Evolutionary conservation across 2,113 vertebrate species (phyloP).

Genomic region (Planiliza haematocheilus): DNA sequence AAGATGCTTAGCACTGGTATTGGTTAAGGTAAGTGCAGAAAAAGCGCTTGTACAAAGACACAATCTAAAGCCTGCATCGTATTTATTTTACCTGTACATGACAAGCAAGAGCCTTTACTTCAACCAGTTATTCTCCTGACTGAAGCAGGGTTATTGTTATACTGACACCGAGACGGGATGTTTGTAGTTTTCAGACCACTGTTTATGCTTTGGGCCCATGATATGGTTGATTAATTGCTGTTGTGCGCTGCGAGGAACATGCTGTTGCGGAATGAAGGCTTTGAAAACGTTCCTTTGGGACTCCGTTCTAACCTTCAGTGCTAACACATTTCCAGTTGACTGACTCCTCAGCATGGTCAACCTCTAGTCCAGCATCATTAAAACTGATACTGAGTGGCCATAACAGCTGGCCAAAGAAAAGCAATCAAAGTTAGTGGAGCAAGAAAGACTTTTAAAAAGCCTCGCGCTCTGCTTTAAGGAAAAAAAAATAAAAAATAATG

Average conservation of each 20-base stretch:
- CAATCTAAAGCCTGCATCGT: too few relatives aligned
- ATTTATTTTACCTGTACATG: too few relatives aligned
- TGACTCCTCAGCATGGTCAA: slow-evolving; percentile 40
- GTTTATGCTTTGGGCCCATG: slow-evolving; percentile 1
- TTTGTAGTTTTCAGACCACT: slow-evolving; percentile 6
- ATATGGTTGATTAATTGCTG: slow-evolving; percentile 10
- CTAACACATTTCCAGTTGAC: slow-evolving; percentile 39
- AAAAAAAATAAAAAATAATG: slow-evolving; percentile 39
- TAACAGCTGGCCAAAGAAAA: slow-evolving; percentile 69
- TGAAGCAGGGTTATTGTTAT: slow-evolving; percentile 7
- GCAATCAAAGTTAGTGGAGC: slow-evolving; percentile 77
- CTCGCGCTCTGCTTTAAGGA: slow-evolving; percentile 37
- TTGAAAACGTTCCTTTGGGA: slow-evolving; percentile 38
- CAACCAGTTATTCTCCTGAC: neutral
- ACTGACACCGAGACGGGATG: neutral
- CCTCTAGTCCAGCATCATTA: slow-evolving; percentile 64
- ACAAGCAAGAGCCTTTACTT: neutral
- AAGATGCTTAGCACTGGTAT: too few relatives aligned
- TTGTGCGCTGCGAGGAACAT: slow-evolving; percentile 4
- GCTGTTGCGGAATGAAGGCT: slow-evolving; percentile 16
- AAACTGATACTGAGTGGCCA: slow-evolving; percentile 61
- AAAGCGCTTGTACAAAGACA: too few relatives aligned
- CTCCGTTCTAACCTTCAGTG: slow-evolving; percentile 35
- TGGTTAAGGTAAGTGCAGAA: too few relatives aligned
- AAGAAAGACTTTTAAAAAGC: slow-evolving; percentile 60